Evolutionary conservation across 2,797 vertebrate genomes (phyloP), one percentile per base, ranked within the genome.

Genomic region (Odontamblyopus lacepedii): DNA sequence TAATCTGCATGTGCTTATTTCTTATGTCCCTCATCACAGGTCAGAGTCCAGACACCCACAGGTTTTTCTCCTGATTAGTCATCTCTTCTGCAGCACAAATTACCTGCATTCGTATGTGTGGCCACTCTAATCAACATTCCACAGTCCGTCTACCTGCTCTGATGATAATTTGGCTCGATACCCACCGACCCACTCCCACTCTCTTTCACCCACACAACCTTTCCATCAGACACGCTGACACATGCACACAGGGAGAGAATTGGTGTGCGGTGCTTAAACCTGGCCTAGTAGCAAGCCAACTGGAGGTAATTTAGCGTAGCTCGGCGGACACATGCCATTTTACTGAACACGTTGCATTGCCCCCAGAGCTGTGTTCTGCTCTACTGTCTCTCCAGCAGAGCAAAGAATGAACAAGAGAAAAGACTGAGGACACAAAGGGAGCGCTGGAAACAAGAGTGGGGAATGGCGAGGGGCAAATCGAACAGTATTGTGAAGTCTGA

Each of bases 301-400:
- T 89, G 87, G 84, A 91, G 88, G 88, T 92, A 92, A 92, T 92
- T 91, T 91, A 88, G 77, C 87, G 78, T 90, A 83, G 88, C 88
- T 87, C 79, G 82, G 91, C 73, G 79, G 88, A 92, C 85, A 87
- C 86, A 88, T 90, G 87, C 85, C 89, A 89, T 91, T 91, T 92
- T 88, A 86, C 85, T 82, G 86, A 90, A 91, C 88, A 92, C 74
- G 81, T 75, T 82, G 83, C 85, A 87, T 72, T 82, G 83, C 84
- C 87, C 84, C 86, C 63, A 78, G 90, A 92, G 90, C 80, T 90
- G 87, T 87, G 84, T 82, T 89, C 83, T 48, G 71, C 81, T 79
- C 73, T 69, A 77, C 75, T 82, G 82, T 85, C 77, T 84, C 85
- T 90, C 87, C 87, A 85, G 26, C 81, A 76, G 83, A 89, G 85